Evolutionary conservation across 2,113 vertebrate genomes (phyloP).

Genomic region (Pygathrix nemaeus): DNA sequence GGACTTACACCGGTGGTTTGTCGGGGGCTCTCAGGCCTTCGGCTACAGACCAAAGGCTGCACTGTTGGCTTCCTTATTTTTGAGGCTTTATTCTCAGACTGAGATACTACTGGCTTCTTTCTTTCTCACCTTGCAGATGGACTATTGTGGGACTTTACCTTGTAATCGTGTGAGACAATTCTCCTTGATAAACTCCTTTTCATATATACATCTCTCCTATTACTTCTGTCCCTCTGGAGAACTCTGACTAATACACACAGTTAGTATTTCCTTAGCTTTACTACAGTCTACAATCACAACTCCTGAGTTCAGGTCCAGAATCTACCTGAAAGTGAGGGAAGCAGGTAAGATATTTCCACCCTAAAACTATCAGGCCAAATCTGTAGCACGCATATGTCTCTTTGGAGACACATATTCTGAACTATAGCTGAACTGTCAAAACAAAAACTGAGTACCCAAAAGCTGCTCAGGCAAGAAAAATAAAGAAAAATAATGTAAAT

Average conservation of each 20-base stretch:
- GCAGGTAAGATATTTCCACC: not conserved
- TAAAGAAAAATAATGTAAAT: not conserved
- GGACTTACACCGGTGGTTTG: too few relatives aligned
- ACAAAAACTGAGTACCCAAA: not conserved
- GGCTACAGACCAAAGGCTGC: too few relatives aligned
- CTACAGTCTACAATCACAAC: not conserved
- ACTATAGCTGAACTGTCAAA: not conserved
- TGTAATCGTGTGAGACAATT: too few relatives aligned
- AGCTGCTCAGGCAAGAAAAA: not conserved
- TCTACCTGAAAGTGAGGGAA: not conserved
- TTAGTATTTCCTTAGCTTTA: not conserved
- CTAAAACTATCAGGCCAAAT: not conserved
- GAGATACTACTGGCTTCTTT: too few relatives aligned
- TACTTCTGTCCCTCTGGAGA: too few relatives aligned
- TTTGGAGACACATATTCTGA: not conserved
- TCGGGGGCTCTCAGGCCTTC: too few relatives aligned
- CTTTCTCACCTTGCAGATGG: too few relatives aligned
- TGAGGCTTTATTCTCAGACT: too few relatives aligned
- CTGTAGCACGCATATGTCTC: rapidly evolving
- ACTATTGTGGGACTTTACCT: too few relatives aligned
- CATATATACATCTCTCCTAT: too few relatives aligned
- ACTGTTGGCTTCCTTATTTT: too few relatives aligned
- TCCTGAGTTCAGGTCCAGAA: not conserved
- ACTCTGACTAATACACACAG: not conserved
- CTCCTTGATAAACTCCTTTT: too few relatives aligned